phyloP scores from a whole-genome alignment of 2,113 vertebrate genomes.

The Nerophis lumbriciformis region DNA sequence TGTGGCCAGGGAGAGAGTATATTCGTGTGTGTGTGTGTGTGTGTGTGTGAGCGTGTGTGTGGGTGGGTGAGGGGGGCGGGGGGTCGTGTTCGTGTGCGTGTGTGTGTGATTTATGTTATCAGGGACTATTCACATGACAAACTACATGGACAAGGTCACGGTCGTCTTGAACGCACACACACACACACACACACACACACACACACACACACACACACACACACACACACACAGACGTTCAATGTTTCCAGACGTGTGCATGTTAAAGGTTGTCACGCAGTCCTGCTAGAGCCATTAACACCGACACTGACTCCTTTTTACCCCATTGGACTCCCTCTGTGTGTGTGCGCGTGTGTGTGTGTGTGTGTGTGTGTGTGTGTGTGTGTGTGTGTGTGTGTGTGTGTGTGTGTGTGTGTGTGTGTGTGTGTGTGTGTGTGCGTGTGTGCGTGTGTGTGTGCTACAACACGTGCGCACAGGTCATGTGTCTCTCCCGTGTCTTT shows the following conservation, averaged over 20 bases:
- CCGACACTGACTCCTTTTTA: background rate
- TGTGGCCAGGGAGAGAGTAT: no score
- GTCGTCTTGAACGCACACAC: no score
- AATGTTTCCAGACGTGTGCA: constrained; percentile 32
- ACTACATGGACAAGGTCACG: no score
- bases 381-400: background rate
- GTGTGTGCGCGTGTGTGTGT: background rate
- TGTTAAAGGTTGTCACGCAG: constrained; percentile 41
- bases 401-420: background rate
- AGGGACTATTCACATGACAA: no score
- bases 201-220: no score
- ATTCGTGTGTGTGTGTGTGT: no score
- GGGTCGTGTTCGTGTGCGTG: no score
- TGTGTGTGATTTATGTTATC: no score
- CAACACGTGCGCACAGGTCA: constrained; percentile 11
- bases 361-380: background rate
- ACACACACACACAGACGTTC: constrained; percentile 4
- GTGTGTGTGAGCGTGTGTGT: no score
- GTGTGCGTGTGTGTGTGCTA: background rate
- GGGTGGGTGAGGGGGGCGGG: no score
- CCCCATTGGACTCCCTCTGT: background rate
- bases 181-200: no score
- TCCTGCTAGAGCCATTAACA: constrained; percentile 46
- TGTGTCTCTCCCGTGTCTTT: constrained; percentile 32
- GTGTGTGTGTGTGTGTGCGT: background rate